These are phyloP conservation scores for Himalopsyche phryganea DNA, from an alignment of 1,140 invertebrate species.

Conservation along the genomic window DNA sequence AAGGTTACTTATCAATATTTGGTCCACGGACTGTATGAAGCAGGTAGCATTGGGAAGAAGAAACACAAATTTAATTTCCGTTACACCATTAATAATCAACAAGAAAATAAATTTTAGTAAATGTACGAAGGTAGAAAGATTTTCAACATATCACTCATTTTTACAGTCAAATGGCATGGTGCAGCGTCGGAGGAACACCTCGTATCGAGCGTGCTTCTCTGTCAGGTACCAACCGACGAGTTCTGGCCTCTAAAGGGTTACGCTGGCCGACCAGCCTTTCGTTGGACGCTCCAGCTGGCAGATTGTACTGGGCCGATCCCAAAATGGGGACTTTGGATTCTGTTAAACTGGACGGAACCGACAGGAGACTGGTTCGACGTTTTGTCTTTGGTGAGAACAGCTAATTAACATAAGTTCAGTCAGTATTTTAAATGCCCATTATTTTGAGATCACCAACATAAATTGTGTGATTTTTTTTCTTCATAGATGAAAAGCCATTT, in stretches of 20 bases:
- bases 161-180: conserved; percentile 45
- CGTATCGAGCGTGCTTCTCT: conserved; percentile 64
- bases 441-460: too few relatives aligned
- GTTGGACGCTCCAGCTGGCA: conserved; percentile 62
- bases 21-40: too few relatives aligned
- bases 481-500: conserved; percentile 56
- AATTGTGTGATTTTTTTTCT: too few relatives aligned
- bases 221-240: conserved; percentile 60
- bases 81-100: too few relatives aligned
- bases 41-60: too few relatives aligned
- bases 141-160: conserved; percentile 31
- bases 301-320: conserved; percentile 75
- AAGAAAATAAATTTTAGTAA: too few relatives aligned
- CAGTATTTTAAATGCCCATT: too few relatives aligned
- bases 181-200: conserved; percentile 40
- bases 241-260: conserved; percentile 55
- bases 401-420: too few relatives aligned
- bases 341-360: conserved; percentile 62
- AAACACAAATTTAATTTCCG: too few relatives aligned
- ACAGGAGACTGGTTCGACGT: conserved; percentile 56
- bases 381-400: conserved; percentile 39
- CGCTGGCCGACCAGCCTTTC: conserved; percentile 66
- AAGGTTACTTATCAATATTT: too few relatives aligned
- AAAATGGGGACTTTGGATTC: conserved; percentile 67
- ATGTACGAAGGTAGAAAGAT: too few relatives aligned